Evolutionary conservation across 1,140 invertebrate genomes (phyloP), one percentile per base, ranked within the genome.

Genomic region (Hycleus cichorii): DNA sequence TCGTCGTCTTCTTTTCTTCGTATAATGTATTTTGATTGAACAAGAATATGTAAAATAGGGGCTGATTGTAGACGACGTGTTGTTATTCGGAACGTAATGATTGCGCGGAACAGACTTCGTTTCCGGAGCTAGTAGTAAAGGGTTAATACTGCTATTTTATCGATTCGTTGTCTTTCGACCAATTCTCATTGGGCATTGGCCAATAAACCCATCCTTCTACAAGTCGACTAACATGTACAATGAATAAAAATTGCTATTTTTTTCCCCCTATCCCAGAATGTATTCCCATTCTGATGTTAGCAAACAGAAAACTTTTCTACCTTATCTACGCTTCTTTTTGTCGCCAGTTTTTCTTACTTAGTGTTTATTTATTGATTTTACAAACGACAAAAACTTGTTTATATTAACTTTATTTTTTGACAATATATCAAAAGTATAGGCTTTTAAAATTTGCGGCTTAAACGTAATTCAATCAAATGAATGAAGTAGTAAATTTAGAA

Each of bases 91-190:
- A 53, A 53, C 51, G 51, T 55, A 55, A 55, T 55, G 44, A 55
- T 55, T 55, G 56, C 56, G 44, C 48, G 56, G 48, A 57, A 43
- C 56, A 47, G 56, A 57, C 56, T 57, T 46, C 48, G 56, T 50
- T 57, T 50, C 56, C 56, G 56, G 48, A 57, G 56, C 56, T 49
- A 57, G 27, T 42, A 50, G 56, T 57, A 57, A 57, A 57, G 56
- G 56, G 56, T 57, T 57, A 57, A 57, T 57, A 57, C 56, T 49
- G 56, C 47, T 57, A 57, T 57, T 57, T 47, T 57, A 57, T 57
- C 56, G 56, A 57, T 57, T 57, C 56, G 40, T 42, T 47, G 45
- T 57, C 56, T 57, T 57, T 47, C 56, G 47, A 25, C 47, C 40
- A 45, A 50, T 47, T 50, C 47, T 49, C 56, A 57, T 57, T 57